Evolutionary conservation across 2,888 invertebrate species (phyloP), one percentile per base, ranked within the genome.

Genomic region (Caenorhabditis doughertyi): DNA sequence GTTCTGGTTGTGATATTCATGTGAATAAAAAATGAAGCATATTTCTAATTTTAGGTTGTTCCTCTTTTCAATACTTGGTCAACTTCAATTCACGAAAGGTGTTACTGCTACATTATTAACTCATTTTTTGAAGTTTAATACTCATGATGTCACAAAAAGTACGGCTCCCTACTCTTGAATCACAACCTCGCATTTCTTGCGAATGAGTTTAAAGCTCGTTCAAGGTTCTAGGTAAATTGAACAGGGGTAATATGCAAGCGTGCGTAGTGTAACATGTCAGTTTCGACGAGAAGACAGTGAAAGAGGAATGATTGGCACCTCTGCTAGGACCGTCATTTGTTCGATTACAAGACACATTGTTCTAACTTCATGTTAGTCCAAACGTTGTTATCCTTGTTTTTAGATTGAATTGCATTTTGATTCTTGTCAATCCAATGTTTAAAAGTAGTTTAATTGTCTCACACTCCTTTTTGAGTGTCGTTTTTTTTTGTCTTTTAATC

Each of bases 211-310:
- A 77, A 77, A 77, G 70, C 51, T 25, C 32, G 47, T 27, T n/a
- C 11, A 18, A 25, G 44, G 47, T 49, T 51, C 65, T 35, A 65
- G 49, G 25, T 29, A 51, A 58, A 29, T 42, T n/a, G 18, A 35
- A 53, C 39, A 55, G 47, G 44, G 56, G 25, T 44, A 62, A 73
- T 74, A 65, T 74, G 65, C 65, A 60, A 77, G 58, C 51, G 60
- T 44, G 21, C 13, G n/a, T n/a, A 32, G 77, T 77, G 77, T 77
- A 77, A 76, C 67, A 76, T 77, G 77, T 77, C 77, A 77, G 67
- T 76, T 58, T 51, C 35, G 23, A 51, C 51, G 51, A 49, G n/a
- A 42, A 25, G 65, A 65, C n/a, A n/a, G n/a, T n/a, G n/a, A 18
- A 21, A 29, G 25, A 56, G 23, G 29, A 68, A 77, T 77, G 77